phyloP scores from a whole-genome alignment of 2,797 vertebrate genomes.

The Pseudocheirus occidentalis region DNA sequence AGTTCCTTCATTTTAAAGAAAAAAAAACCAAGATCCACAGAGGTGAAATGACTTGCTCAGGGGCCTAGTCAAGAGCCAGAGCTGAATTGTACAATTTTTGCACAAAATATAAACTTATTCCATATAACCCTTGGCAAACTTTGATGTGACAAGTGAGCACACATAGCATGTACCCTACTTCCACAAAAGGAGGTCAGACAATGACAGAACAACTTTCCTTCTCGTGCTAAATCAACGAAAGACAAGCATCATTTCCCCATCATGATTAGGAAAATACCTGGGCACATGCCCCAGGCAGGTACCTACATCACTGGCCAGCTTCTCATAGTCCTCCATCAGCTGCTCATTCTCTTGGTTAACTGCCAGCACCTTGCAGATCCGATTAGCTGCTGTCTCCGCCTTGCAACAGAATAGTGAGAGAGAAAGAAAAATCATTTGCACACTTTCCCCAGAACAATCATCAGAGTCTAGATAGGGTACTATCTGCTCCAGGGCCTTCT shows the following conservation, averaged over 20 bases:
- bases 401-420: constrained; percentile 79
- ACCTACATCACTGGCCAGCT: constrained; percentile 98
- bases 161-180: background rate
- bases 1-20: background rate
- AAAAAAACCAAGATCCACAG: background rate
- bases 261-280: background rate
- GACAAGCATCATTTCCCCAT: background rate
- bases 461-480: background rate
- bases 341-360: constrained; percentile 99
- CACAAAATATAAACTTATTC: background rate
- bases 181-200: background rate
- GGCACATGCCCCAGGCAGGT: constrained; percentile 44
- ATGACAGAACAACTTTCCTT: background rate
- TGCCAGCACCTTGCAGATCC: constrained; percentile 98
- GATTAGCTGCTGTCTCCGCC: constrained; percentile 98
- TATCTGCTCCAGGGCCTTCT: background rate
- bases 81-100: background rate
- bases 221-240: background rate
- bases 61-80: background rate
- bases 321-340: constrained; percentile 99
- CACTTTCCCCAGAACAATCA: background rate
- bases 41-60: background rate
- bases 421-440: constrained; percentile 12
- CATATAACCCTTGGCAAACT: background rate
- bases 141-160: background rate